Conservation (phyloP, 92 coral and sea anemone species). For the Paragorgia papillata region DNA sequence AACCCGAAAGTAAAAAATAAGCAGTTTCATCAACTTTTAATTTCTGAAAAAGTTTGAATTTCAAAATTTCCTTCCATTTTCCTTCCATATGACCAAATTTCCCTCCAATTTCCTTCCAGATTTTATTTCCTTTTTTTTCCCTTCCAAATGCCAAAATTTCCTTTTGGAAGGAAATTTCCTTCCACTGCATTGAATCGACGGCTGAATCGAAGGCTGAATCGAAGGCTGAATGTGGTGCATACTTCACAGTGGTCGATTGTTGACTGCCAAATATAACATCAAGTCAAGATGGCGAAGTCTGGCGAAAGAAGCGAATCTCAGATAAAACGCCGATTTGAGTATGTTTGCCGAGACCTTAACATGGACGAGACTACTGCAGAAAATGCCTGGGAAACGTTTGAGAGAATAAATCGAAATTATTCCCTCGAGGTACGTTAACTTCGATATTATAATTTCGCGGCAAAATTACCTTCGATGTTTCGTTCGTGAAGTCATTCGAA, state of each 20-base stretch:
- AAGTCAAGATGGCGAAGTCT: slow-evolving; percentile 85
- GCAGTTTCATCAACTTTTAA: too few species aligned
- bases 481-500: slow-evolving; percentile 10
- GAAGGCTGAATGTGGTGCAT: slow-evolving; percentile 64
- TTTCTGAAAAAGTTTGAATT: too few species aligned
- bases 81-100: too few species aligned
- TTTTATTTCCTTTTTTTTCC: too few species aligned
- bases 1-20: too few species aligned
- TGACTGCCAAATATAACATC: slow-evolving; percentile 33
- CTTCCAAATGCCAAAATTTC: too few species aligned
- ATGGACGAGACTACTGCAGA: slow-evolving; percentile 94
- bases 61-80: too few species aligned
- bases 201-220: too few species aligned
- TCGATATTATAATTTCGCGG: slow-evolving; percentile 26
- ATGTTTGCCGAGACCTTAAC: slow-evolving; percentile 87
- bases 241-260: slow-evolving; percentile 47
- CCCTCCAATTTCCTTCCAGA: too few species aligned
- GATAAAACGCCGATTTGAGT: slow-evolving; percentile 69
- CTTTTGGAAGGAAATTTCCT: too few species aligned
- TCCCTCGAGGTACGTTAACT: slow-evolving; percentile 78
- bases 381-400: slow-evolving; percentile 86
- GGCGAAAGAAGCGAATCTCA: slow-evolving; percentile 78
- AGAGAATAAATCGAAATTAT: slow-evolving; percentile 85
- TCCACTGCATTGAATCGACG: too few species aligned
- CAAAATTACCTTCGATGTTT: background rate